Base-by-base conservation (phyloP, 1,140 invertebrate species). In the Phocides pigmalion region DNA sequence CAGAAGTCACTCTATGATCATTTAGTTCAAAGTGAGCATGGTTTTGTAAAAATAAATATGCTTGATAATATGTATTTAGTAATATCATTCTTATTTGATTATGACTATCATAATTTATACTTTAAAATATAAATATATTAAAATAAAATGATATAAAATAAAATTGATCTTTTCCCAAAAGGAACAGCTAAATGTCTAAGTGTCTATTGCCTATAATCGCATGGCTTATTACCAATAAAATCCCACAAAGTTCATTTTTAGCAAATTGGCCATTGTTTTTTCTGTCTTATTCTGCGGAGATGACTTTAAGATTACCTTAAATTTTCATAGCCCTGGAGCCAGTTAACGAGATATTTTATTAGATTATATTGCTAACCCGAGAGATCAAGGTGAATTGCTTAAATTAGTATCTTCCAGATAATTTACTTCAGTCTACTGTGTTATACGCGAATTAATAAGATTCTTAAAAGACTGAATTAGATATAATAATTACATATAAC, bases 361-460 rank as follows among this genome's bases (percentile, higher is more conserved):
- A 35, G 12, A 56, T 12, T 47, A 47, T 47, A 47, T 16, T 19
- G 19, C 37, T 22, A 25, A 54, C 19, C 17, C n/a, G 12, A 56
- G 19, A 56, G 19, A 56, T n/a, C 5, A 42, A 22, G 5, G 19
- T 2, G 37, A 56, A 56, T 56, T 56, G 37, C 19, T 17, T 42
- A 25, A 39, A 17, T 37, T 17, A 35, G 12, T 44, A n/a, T 44
- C 17, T 17, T 20, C 3, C 20, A 44, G 17, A 44, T 20, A 17
- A n/a, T 16, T 44, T 44, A 14, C 2, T 20, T 44, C 14, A 35
- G n/a, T 44, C 9, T 6, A 20, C 16, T 11, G 14, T 19, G 11
- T 12, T 35, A n/a, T 11, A 28, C 5, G 32, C n/a, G 9, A 6
- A 28, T 28, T 28, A 28, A 3, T 28, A n/a, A 35, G 22, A 22